Evolutionary conservation across 2,888 invertebrate species (phyloP), one percentile per base, ranked within the genome.

Genomic region (Scelioninae gen. 1): DNA sequence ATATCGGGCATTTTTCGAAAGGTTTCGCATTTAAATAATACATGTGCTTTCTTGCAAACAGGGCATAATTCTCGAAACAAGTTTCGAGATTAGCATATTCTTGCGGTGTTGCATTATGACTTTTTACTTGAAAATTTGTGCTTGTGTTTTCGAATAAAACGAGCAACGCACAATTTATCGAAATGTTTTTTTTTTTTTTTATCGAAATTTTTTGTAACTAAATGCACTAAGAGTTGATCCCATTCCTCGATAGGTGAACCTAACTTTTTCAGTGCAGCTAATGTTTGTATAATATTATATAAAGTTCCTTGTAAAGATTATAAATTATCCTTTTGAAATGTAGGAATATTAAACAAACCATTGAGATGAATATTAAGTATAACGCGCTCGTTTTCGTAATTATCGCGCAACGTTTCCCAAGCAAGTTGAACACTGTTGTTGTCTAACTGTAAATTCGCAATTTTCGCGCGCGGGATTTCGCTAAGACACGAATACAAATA

Each of bases 401-500:
- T 10, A 4, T 11, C 23, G 0, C 13, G 6, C 7, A 49, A 49
- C 7, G 34, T 23, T 5, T 10, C 1, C 63, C 63, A 63, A 8
- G 63, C 49, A n/a, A 49, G 16, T 13, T 49, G 11, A 49, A 63
- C 49, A 11, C 32, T 49, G 8, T 13, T 7, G 16, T 63, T 31
- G 4, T 34, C 9, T 0, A 63, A 16, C 1, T 2, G 0, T 0
- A 63, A n/a, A 34, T 47, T 10, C 0, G 29, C 29, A 16, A 63
- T 63, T 5, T 49, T 11, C 0, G 49, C 34, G 3, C 16, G 9
- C 1, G 63, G 13, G 23, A 5, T 34, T 10, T 45, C 49, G 2
- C 2, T 8, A 0, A 63, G 31, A 23, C 49, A 49, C 9, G 49
- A 16, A 13, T 63, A 49, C 13, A 63, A 49, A 63, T 63, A 49